Evolutionary conservation across 1,140 invertebrate genomes (phyloP).

Genomic region (Homarus americanus): DNA sequence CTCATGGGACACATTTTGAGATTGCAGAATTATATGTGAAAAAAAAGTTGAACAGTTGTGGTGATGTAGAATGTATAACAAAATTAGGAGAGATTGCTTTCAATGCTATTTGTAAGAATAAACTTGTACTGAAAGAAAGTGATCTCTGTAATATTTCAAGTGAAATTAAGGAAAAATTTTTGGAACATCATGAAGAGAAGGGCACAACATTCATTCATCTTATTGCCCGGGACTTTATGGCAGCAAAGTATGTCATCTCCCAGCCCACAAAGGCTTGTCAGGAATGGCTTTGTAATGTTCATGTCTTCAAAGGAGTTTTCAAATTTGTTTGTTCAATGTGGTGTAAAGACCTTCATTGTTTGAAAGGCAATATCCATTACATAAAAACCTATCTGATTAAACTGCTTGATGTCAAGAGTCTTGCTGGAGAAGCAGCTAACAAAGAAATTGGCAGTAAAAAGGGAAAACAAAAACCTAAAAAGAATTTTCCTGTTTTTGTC

Average conservation of each 20-base stretch:
- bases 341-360: neutral
- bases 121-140: neutral
- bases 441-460: neutral
- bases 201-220: neutral
- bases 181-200: neutral
- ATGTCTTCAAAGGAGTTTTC: slow-evolving; percentile 37
- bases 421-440: neutral
- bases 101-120: neutral
- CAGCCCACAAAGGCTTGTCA: slow-evolving; percentile 11
- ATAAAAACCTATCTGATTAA: neutral
- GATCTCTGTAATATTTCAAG: neutral
- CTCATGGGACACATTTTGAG: neutral
- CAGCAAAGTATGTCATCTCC: slow-evolving; percentile 26
- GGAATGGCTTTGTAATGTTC: slow-evolving; percentile 7
- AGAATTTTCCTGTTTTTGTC: neutral
- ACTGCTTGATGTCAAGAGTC: neutral
- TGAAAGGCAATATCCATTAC: neutral
- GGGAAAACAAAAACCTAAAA: neutral
- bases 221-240: slow-evolving; percentile 34
- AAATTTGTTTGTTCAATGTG: slow-evolving; percentile 35
- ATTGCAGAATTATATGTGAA: neutral
- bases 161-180: neutral
- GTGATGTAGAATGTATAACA: neutral
- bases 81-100: slow-evolving; percentile 12
- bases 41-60: neutral